Conservation (phyloP, 2,888 invertebrate genomes). For the Rotaria sp. region DNA sequence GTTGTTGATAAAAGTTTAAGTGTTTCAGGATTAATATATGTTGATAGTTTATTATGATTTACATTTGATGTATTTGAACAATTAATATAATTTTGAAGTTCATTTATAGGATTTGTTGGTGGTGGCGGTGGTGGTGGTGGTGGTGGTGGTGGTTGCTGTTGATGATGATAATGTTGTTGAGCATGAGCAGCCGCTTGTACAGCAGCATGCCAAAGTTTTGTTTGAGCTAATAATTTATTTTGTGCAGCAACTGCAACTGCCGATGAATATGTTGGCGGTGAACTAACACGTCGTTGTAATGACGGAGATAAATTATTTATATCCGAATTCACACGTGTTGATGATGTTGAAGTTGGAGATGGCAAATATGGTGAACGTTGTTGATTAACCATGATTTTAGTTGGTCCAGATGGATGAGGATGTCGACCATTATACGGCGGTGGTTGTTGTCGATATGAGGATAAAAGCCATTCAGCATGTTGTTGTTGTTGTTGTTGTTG, state of each 20-base stretch:
- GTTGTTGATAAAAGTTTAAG: neutral
- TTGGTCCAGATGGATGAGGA: neutral
- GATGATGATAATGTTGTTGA: conserved; percentile 7
- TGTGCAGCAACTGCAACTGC: neutral
- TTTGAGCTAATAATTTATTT: conserved; percentile 18
- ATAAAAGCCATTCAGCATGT: neutral
- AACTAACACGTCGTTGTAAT: neutral
- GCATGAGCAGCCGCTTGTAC: neutral
- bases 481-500: neutral
- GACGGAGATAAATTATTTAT: conserved; percentile 16
- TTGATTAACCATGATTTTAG: neutral
- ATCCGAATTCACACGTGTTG: neutral
- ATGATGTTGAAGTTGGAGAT: neutral
- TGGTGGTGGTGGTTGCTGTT: neutral
- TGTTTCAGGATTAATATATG: conserved; percentile 18
- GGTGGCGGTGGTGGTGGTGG: neutral
- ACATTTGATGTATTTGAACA: neutral
- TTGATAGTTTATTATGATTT: neutral
- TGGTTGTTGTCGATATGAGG: neutral
- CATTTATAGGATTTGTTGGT: neutral
- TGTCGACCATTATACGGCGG: neutral
- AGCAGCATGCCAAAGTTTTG: conserved; percentile 24
- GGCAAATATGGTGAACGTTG: neutral
- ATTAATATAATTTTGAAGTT: conserved; percentile 7
- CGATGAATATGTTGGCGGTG: neutral